Percentiles rank a stretch among this genome's conserved stretches.
Conservation (phyloP, 2,888 invertebrate species). For the Thymelicus acteon region DNA sequence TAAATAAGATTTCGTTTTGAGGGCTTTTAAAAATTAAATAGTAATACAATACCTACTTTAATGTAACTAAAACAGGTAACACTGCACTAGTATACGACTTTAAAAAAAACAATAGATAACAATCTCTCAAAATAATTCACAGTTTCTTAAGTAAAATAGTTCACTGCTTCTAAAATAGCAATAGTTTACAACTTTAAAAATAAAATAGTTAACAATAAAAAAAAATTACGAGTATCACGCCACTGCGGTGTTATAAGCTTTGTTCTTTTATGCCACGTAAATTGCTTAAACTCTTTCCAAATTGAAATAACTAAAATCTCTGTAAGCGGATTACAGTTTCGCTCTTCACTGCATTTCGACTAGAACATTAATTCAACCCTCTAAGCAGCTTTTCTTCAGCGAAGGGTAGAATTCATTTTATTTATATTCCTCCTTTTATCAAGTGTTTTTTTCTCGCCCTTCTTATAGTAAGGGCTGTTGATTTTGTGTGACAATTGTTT, state of each 20-base stretch:
- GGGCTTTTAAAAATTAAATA: too few species aligned
- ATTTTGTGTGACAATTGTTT: conserved; percentile 7
- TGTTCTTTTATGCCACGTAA: background rate
- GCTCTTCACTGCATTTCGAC: conserved; percentile 6
- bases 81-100: too few species aligned
- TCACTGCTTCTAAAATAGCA: too few species aligned
- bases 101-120: too few species aligned
- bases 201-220: too few species aligned
- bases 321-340: conserved; percentile 8
- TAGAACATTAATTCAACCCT: conserved; percentile 4
- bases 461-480: conserved; percentile 5
- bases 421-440: background rate
- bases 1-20: too few species aligned
- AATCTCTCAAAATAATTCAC: too few species aligned
- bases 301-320: conserved; percentile 6
- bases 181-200: too few species aligned
- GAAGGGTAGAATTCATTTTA: background rate
- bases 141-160: too few species aligned
- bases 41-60: too few species aligned
- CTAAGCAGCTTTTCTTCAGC: conserved; percentile 8
- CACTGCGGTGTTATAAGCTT: background rate
- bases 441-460: background rate
- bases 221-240: background rate
- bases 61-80: too few species aligned
- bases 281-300: background rate